Percentiles rank a stretch among this genome's conserved stretches.
Evolutionary conservation across 2,888 invertebrate species (phyloP).

Genomic region (Coenonympha arcania): DNA sequence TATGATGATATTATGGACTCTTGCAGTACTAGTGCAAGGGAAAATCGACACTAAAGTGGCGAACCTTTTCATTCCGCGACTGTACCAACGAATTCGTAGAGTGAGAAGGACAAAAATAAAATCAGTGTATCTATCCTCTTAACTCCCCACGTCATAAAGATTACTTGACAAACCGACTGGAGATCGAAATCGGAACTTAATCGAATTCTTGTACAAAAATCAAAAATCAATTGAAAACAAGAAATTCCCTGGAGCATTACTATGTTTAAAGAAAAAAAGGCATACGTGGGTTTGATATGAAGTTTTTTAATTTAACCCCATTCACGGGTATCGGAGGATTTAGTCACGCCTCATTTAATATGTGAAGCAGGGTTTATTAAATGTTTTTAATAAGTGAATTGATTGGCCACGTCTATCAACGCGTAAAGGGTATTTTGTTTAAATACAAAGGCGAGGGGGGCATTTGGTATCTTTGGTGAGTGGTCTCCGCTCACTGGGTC

Average conservation of each 20-base stretch:
- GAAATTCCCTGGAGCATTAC: not conserved
- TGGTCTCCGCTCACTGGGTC: conserved; percentile 43
- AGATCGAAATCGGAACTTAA: no score
- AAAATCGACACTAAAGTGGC: no score
- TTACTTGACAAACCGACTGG: no score
- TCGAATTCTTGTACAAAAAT: no score
- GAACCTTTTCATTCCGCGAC: no score
- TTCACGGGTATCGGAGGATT: conserved; percentile 17
- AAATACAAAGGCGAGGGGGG: conserved; percentile 37
- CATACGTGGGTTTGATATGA: not conserved
- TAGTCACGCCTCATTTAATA: conserved; percentile 41
- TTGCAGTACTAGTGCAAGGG: no score
- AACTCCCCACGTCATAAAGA: no score
- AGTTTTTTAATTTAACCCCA: conserved; percentile 19
- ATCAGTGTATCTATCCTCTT: no score
- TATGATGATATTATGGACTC: no score
- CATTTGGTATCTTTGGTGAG: conserved; percentile 47
- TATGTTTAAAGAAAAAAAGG: not conserved
- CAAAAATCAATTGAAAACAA: not conserved
- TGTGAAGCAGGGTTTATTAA: conserved; percentile 43
- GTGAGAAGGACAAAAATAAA: no score
- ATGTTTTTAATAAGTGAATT: conserved; percentile 52
- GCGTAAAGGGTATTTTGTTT: conserved; percentile 42
- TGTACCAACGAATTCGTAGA: no score
- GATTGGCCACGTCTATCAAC: conserved; percentile 48